Base-by-base conservation (phyloP, 2,888 invertebrate genomes). In the Heliconius cydno region DNA sequence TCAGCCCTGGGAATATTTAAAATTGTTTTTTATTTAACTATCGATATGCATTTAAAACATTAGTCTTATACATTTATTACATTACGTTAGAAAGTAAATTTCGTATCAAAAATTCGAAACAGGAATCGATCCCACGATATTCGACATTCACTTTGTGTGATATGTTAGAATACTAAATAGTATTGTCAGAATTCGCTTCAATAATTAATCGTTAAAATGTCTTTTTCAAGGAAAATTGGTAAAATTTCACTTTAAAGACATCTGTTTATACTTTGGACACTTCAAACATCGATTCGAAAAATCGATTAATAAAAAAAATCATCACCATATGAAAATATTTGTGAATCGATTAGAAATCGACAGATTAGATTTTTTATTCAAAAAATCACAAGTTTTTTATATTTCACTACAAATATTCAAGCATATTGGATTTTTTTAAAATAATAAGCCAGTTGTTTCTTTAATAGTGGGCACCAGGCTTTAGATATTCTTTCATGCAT, bases 101-200 rank as follows among this genome's bases (percentile, higher is more conserved):
- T 41, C 63, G n/a, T 74, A 73, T 63, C 34, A 74, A 63, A 60
- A 38, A 74, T 41, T 74, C 65, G 19, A 63, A 72, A 46, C 25
- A 25, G 30, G 52, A 30, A 41, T 60, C 15, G 63, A 41, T 65
- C 41, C 41, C 68, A 41, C 65, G 28, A 74, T 25, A 15, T 41
- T 63, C 34, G 74, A 74, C 60, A 38, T 38, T 38, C 60, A 25
- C 22, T 34, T 73, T 65, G 68, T 22, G 66, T 60, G 75, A 81
- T 81, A 81, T 81, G 81, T 79, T 46, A 65, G 75, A 19, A 73
- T 60, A 75, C 57, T 68, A 68, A 60, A 46, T 74, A 30, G 52
- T 78, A 74, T 78, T 78, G 78, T 78, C 74, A 73, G 74, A 67
- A 60, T 60, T 66, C 60, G 57, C 71, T 46, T 71, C n/a, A 25